A percentile compares a stretch with the other conserved stretches of the same genome.
Conservation (phyloP, 35 echinoderm and acorn worm species). For the Lytechinus pictus region DNA sequence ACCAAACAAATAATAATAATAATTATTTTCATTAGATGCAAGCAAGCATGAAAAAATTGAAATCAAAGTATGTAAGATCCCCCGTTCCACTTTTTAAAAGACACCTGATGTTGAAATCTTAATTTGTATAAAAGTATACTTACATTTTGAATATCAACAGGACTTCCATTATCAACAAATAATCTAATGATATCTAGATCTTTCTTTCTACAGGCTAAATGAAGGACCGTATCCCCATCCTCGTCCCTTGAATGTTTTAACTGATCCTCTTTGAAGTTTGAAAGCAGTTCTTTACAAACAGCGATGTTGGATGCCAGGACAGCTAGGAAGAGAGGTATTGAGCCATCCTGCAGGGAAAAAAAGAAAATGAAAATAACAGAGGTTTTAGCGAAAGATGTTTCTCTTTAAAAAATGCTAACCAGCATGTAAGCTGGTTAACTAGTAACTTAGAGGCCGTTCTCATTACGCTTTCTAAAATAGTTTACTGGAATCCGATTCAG, state of each 20-base stretch:
- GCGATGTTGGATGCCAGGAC: constrained; percentile 81
- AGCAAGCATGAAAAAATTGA: too few species aligned
- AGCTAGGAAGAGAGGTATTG: constrained; percentile 84
- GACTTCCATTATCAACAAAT: constrained; percentile 79
- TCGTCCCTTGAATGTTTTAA: constrained; percentile 51
- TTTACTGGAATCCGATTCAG: too few species aligned
- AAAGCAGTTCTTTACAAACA: constrained; percentile 79
- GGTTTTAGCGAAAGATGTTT: too few species aligned
- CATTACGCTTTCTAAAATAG: too few species aligned
- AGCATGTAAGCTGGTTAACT: too few species aligned
- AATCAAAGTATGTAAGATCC: too few species aligned
- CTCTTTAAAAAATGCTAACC: too few species aligned
- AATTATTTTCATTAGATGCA: too few species aligned
- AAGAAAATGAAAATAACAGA: neutral
- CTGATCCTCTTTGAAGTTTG: constrained; percentile 83
- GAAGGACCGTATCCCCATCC: constrained; percentile 85
- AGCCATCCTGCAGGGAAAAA: constrained; percentile 69
- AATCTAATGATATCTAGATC: constrained; percentile 85
- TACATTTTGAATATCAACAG: constrained; percentile 86
- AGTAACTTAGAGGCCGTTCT: too few species aligned
- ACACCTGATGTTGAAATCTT: too few species aligned
- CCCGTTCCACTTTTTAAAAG: too few species aligned
- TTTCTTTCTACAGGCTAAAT: constrained; percentile 83
- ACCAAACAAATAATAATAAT: too few species aligned
- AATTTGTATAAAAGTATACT: constrained; percentile 1